Evolutionary conservation across 1,140 invertebrate species (phyloP).

Genomic region (Drosophila baimaii): DNA sequence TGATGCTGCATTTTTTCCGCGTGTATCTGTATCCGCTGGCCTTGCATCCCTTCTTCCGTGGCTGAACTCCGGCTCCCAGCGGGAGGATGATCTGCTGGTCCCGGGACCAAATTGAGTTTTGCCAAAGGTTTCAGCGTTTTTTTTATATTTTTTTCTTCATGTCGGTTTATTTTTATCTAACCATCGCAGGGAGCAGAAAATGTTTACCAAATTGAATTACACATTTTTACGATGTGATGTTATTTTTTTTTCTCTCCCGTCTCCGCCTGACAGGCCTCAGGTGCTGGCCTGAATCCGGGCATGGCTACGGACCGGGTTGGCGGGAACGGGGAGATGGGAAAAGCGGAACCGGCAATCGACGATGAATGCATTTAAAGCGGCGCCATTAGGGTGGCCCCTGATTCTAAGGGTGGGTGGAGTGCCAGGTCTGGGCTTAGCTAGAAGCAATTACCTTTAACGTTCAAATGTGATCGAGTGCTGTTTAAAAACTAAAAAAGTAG

Average conservation of each 20-base stretch:
- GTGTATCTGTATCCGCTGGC: background rate
- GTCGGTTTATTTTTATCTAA: slow-evolving; percentile 31
- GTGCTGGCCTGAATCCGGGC: slow-evolving; percentile 22
- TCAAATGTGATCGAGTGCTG: slow-evolving; percentile 6
- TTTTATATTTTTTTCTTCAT: slow-evolving; percentile 10
- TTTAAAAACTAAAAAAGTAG: background rate
- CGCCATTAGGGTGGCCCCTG: slow-evolving; percentile 9
- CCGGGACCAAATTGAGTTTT: slow-evolving; percentile 55
- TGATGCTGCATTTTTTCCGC: too few species aligned
- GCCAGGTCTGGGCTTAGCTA: background rate
- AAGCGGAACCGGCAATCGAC: slow-evolving; percentile 10
- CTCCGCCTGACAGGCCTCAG: slow-evolving; percentile 14
- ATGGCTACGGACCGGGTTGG: background rate
- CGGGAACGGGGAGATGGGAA: background rate
- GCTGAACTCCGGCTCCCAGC: background rate
- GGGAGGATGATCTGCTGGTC: slow-evolving; percentile 22
- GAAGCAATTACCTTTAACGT: slow-evolving; percentile 8
- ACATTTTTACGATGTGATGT: slow-evolving; percentile 41
- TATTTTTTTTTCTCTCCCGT: slow-evolving; percentile 6
- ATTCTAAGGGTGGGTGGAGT: background rate
- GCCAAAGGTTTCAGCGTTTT: slow-evolving; percentile 33
- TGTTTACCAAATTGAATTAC: slow-evolving; percentile 60
- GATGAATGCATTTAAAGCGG: slow-evolving; percentile 33
- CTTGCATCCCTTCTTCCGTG: background rate
- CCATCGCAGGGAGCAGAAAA: slow-evolving; percentile 38